phyloP scores from a whole-genome alignment of 2,888 invertebrate genomes.

The Patella depressa region DNA sequence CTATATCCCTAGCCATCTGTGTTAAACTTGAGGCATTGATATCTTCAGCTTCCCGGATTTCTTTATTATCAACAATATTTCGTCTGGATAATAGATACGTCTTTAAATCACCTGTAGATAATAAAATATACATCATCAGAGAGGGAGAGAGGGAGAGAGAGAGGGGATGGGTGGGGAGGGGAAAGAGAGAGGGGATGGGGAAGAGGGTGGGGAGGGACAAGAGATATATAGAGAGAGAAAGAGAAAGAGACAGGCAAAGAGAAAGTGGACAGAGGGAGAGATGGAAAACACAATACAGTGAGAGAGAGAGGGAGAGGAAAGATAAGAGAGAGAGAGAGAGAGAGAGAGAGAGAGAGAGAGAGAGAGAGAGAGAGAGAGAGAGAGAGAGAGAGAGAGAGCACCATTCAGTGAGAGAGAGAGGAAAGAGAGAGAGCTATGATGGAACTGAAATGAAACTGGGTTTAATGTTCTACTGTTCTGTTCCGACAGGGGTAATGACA shows the following conservation, averaged over 20 bases:
- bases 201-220: background rate
- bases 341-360: background rate
- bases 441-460: background rate
- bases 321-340: background rate
- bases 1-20: conserved; percentile 88
- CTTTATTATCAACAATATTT: conserved; percentile 77
- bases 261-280: background rate
- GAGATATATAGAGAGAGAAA: background rate
- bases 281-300: background rate
- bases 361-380: background rate
- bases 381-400: background rate
- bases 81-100: conserved; percentile 88
- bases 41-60: conserved; percentile 76
- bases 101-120: conserved; percentile 82
- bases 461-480: too few species aligned
- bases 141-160: background rate
- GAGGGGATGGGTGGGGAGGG: background rate
- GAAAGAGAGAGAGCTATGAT: background rate
- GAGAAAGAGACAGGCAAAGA: background rate
- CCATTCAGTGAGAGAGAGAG: background rate
- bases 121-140: background rate
- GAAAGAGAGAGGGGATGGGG: background rate
- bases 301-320: background rate
- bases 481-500: too few species aligned
- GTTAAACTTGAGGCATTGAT: conserved; percentile 86